These are phyloP conservation scores for Amniataba percoides DNA, from an alignment of 2,797 vertebrate genomes.

Conservation along the genomic window DNA sequence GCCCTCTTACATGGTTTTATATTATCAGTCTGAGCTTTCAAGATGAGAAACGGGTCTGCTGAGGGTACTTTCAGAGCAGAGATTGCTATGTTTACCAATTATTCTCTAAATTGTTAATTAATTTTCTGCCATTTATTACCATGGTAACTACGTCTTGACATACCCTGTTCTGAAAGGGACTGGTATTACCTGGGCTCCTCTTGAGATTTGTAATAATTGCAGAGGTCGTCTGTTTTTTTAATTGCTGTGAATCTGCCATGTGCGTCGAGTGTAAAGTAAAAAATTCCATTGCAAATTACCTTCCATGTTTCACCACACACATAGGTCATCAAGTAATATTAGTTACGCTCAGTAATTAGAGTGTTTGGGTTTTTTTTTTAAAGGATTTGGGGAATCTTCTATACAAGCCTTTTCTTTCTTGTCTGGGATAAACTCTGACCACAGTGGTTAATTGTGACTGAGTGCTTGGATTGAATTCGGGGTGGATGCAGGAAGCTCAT, in stretches of 20 bases:
- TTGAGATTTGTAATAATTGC: conserved; percentile 51
- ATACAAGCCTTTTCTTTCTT: background rate
- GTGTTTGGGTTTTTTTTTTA: background rate
- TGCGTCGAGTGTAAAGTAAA: conserved; percentile 21
- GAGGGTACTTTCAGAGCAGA: conserved; percentile 17
- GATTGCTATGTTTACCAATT: conserved; percentile 51
- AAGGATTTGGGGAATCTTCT: background rate
- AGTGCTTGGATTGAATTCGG: conserved; percentile 26
- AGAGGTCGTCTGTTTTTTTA: conserved; percentile 46
- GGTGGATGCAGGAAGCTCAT: conserved; percentile 15
- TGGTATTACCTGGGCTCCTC: conserved; percentile 37
- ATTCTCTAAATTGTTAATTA: conserved; percentile 60
- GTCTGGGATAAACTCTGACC: background rate
- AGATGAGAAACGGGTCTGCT: conserved; percentile 22
- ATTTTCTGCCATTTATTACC: conserved; percentile 59
- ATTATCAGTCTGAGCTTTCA: background rate
- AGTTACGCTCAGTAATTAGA: conserved; percentile 33
- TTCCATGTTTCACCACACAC: conserved; percentile 9
- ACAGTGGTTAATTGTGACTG: conserved; percentile 1
- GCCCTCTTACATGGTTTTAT: background rate
- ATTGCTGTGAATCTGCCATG: conserved; percentile 26
- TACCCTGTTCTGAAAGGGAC: conserved; percentile 27
- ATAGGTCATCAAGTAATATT: conserved; percentile 31
- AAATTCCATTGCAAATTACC: conserved; percentile 17
- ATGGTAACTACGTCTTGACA: conserved; percentile 61